Evolutionary conservation across 2,888 invertebrate species (phyloP).

Genomic region (Diarsia brunnea): DNA sequence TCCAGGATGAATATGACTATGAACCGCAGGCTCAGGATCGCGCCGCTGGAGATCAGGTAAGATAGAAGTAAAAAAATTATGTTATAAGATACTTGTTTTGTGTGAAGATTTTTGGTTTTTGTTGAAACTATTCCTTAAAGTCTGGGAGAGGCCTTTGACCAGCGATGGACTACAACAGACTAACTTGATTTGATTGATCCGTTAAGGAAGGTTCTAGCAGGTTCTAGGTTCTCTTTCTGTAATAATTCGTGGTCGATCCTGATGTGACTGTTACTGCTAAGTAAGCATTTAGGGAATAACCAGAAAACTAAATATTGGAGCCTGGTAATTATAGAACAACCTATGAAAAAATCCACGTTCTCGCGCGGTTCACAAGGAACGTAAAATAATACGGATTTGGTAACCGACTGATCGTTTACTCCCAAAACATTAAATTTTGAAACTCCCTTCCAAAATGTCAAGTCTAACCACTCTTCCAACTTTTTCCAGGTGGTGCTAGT

Average conservation of each 20-base stretch:
- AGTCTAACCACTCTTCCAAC: background rate
- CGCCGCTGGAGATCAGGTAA: constrained; percentile 81
- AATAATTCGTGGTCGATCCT: background rate
- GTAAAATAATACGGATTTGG: background rate
- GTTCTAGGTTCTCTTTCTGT: background rate
- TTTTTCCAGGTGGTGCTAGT: constrained; percentile 86
- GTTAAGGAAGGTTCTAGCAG: background rate
- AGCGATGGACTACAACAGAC: background rate
- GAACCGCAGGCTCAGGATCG: constrained; percentile 85
- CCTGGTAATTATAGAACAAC: background rate
- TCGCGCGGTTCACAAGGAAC: background rate
- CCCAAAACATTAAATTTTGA: background rate
- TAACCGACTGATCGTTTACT: background rate
- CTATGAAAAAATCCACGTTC: background rate
- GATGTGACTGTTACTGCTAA: too few relatives aligned
- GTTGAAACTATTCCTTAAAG: background rate
- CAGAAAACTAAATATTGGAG: background rate
- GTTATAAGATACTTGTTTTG: background rate
- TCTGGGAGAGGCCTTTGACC: background rate
- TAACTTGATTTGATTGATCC: background rate
- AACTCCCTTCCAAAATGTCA: background rate
- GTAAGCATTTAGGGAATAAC: background rate
- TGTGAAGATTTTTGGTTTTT: background rate
- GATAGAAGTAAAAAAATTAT: background rate
- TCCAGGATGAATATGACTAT: constrained; percentile 84